Evolutionary conservation across 1,140 invertebrate genomes (phyloP).

Genomic region (Cydia amplana): DNA sequence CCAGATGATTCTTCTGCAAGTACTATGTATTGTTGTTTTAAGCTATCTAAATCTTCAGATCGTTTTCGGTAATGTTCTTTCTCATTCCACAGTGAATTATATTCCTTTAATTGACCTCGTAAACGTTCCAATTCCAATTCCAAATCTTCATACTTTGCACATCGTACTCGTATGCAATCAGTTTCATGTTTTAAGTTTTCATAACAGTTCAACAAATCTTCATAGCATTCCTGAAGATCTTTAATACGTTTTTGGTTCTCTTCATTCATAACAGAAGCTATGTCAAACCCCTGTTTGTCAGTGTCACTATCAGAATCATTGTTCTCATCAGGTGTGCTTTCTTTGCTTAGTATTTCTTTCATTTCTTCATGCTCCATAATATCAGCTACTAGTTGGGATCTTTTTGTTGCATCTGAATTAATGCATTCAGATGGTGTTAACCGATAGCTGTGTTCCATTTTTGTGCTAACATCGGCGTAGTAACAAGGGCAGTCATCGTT

Average conservation of each 20-base stretch:
- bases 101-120: conserved; percentile 58
- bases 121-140: conserved; percentile 61
- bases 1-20: conserved; percentile 64
- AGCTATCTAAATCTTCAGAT: conserved; percentile 60
- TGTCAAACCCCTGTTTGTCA: conserved; percentile 34
- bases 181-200: conserved; percentile 68
- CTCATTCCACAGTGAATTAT: conserved; percentile 65
- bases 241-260: conserved; percentile 66
- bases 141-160: conserved; percentile 60
- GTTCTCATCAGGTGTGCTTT: conserved; percentile 42
- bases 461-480: conserved; percentile 51
- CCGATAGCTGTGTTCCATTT: conserved; percentile 53
- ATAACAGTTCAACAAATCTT: conserved; percentile 63
- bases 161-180: conserved; percentile 54
- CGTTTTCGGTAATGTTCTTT: conserved; percentile 67
- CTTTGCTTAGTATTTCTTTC: conserved; percentile 66
- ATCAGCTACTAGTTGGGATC: conserved; percentile 68
- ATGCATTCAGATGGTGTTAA: conserved; percentile 50
- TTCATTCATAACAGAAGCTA: conserved; percentile 55
- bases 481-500: conserved; percentile 58
- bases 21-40: conserved; percentile 67
- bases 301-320: conserved; percentile 46
- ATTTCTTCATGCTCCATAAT: conserved; percentile 72
- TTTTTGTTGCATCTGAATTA: conserved; percentile 59
- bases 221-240: conserved; percentile 65